Evolutionary conservation across 2,888 invertebrate genomes (phyloP).

Genomic region (Ctena decussata): DNA sequence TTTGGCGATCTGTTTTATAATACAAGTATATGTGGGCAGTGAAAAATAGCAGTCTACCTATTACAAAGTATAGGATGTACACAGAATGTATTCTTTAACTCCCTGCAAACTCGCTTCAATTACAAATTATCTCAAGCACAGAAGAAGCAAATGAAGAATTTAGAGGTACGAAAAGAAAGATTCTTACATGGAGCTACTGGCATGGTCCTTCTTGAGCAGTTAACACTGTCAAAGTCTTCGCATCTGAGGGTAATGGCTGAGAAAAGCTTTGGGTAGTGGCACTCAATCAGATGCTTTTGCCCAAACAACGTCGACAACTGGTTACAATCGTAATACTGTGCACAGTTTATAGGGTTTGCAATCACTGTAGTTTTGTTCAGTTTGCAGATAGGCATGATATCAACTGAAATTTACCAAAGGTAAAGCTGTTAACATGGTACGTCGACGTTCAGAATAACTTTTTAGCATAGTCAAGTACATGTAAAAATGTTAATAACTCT

Average conservation of each 20-base stretch:
- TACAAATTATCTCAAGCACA: no score
- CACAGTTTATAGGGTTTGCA: slow-evolving; percentile 75
- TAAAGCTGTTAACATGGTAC: no score
- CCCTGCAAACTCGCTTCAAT: no score
- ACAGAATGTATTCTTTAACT: no score
- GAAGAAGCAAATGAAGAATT: no score
- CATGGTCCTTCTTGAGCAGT: slow-evolving; percentile 66
- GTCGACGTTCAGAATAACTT: no score
- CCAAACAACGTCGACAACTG: slow-evolving; percentile 50
- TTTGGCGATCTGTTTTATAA: no score
- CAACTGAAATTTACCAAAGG: slow-evolving; percentile 48
- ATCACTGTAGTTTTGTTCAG: slow-evolving; percentile 61
- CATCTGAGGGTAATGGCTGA: slow-evolving; percentile 60
- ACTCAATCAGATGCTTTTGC: slow-evolving; percentile 69
- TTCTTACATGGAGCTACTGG: slow-evolving; percentile 74
- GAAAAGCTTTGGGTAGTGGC: slow-evolving; percentile 77
- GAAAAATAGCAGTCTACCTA: no score
- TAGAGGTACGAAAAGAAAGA: neutral
- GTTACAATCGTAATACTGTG: slow-evolving; percentile 78
- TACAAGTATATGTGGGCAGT: no score
- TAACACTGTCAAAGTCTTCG: slow-evolving; percentile 67
- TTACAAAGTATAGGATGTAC: no score
- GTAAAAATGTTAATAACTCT: no score
- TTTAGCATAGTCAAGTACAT: no score
- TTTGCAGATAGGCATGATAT: slow-evolving; percentile 52